Percentiles rank a stretch among this genome's conserved stretches.
Evolutionary conservation across 2,797 vertebrate genomes (phyloP).

Genomic region (Peromyscus attwateri): DNA sequence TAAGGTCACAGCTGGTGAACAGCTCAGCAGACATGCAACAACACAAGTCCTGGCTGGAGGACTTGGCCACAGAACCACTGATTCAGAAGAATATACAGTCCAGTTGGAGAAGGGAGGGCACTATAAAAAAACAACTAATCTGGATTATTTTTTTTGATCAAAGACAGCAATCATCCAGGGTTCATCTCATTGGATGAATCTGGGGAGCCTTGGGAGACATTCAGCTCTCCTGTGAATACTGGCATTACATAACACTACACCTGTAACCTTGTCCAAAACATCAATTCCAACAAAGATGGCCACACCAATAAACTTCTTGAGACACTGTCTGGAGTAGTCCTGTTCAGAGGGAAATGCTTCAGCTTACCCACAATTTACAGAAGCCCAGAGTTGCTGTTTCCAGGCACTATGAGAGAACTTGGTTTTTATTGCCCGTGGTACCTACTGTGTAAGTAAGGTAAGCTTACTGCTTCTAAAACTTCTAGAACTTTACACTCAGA

Average conservation of each 20-base stretch:
- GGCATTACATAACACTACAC: conserved; percentile 92
- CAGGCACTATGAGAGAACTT: not conserved
- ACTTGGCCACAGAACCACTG: conserved; percentile 91
- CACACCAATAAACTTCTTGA: conserved; percentile 97
- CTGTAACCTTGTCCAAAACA: conserved; percentile 92
- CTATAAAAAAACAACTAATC: conserved; percentile 94
- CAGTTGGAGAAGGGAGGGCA: conserved; percentile 91
- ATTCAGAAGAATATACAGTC: conserved; percentile 90
- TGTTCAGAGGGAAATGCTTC: conserved; percentile 6
- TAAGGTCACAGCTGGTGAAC: conserved; percentile 92
- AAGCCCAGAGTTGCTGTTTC: not conserved
- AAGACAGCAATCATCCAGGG: conserved; percentile 95
- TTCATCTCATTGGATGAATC: conserved; percentile 96
- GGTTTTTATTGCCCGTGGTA: not conserved
- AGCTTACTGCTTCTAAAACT: not conserved
- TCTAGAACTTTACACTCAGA: conserved; percentile 12
- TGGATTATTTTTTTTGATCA: conserved; percentile 94
- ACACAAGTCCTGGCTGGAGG: conserved; percentile 92
- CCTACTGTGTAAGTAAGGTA: not conserved
- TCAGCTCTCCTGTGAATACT: conserved; percentile 93
- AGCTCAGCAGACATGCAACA: conserved; percentile 85
- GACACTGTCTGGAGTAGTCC: conserved; percentile 93
- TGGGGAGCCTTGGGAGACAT: conserved; percentile 93
- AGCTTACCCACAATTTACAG: not conserved
- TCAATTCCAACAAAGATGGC: conserved; percentile 97